Conservation (phyloP, 2,888 invertebrate genomes). For the Nineta flava region DNA sequence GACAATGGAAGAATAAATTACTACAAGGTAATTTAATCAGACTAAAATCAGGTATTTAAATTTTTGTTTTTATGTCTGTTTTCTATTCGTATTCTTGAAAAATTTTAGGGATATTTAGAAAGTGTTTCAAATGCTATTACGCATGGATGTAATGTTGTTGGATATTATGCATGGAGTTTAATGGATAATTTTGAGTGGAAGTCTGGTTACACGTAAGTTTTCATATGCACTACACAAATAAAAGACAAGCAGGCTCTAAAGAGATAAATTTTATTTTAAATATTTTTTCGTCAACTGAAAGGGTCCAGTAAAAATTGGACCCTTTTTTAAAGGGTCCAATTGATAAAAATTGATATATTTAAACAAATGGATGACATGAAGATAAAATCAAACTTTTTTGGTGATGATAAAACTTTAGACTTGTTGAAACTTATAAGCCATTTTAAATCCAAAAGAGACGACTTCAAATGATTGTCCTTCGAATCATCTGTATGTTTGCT, state of each 20-base stretch:
- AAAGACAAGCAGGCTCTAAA: background rate
- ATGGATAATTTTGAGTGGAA: slow-evolving; percentile 52
- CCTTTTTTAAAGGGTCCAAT: background rate
- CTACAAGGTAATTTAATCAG: slow-evolving; percentile 5
- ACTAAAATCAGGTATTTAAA: background rate
- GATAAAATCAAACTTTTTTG: too few relatives aligned
- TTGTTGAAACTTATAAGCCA: too few relatives aligned
- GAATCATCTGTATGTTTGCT: too few relatives aligned
- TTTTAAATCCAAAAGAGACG: too few relatives aligned
- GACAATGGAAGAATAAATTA: slow-evolving; percentile 10
- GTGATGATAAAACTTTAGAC: too few relatives aligned
- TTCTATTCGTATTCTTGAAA: background rate
- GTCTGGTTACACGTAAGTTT: slow-evolving; percentile 35
- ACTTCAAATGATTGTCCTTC: too few relatives aligned
- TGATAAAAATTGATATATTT: slow-evolving; percentile 6
- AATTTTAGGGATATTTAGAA: background rate
- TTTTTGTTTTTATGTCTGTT: background rate
- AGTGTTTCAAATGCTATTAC: slow-evolving; percentile 30
- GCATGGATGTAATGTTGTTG: slow-evolving; percentile 31
- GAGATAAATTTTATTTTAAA: background rate
- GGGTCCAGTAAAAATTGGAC: background rate
- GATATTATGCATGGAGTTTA: slow-evolving; percentile 43
- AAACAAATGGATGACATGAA: too few relatives aligned
- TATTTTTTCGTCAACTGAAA: background rate
- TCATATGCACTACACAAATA: background rate